Evolutionary conservation across 2,797 vertebrate genomes (phyloP), one percentile per base, ranked within the genome.

Genomic region (Avahi laniger): DNA sequence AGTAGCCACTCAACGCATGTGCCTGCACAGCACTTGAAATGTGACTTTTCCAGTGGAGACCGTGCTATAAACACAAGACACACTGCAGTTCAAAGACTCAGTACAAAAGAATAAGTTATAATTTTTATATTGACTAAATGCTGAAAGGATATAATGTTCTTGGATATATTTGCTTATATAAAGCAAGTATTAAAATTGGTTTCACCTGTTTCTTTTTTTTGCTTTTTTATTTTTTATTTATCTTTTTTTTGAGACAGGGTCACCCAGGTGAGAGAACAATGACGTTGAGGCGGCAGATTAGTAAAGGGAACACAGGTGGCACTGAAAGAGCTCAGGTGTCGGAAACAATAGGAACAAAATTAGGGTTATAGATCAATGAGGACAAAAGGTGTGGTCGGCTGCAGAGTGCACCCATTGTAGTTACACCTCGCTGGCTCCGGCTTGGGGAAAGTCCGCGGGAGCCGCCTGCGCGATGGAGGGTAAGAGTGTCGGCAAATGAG

Each of bases 81-180:
- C 18, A 78, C 54, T 78, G 18, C 5, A 43, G 54, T 91, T 83
- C 63, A 75, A 83, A 82, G 72, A 88, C 30, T 48, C 26, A n/a
- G 22, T 81, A 61, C 54, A 65, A 65, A 85, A 84, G 73, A 80
- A 80, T 85, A 30, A 89, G n/a, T 63, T 73, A n/a, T 30, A 35
- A 85, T 75, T 96, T 76, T 86, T 76, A 63, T 38, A 30, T 41
- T 85, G 50, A 85, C 50, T 82, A 93, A 95, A 82, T 43, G 4
- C 57, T 91, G 86, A 92, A 59, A 65, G 54, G n/a, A 35, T 72
- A 14, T 43, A 79, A 50, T 91, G 48, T 80, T 80, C 65, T 80
- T 52, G 41, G 30, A 38, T 85, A 38, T 43, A 35, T 57, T 84
- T 65, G 57, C 18, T 88, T 78, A 46, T 79, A 80, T 88, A 67